phyloP scores from a whole-genome alignment of 2,113 vertebrate species.

The Sylvilagus bachmani region DNA sequence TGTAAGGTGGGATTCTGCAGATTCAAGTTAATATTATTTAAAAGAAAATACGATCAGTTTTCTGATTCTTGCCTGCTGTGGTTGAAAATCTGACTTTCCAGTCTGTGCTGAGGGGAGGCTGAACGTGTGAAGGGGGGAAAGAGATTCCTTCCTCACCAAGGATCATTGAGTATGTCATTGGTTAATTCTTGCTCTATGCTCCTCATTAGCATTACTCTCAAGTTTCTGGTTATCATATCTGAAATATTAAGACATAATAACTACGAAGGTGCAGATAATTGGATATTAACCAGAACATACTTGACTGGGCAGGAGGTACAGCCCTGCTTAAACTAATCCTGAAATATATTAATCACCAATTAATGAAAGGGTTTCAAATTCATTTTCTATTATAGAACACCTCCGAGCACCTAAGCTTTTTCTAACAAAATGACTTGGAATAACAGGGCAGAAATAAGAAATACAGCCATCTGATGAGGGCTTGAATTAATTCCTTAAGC shows the following conservation, averaged over 20 bases:
- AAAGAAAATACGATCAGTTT: neutral
- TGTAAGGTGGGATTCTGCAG: neutral
- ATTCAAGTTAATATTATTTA: neutral
- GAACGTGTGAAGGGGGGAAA: conserved; percentile 39
- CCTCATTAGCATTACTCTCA: conserved; percentile 94
- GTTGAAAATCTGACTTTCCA: conserved; percentile 35
- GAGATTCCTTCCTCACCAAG: conserved; percentile 83
- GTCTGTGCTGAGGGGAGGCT: conserved; percentile 42
- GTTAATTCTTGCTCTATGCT: conserved; percentile 90
- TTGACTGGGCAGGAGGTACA: conserved; percentile 97
- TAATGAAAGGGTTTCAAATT: conserved; percentile 94
- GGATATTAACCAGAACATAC: conserved; percentile 98
- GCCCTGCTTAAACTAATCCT: conserved; percentile 96
- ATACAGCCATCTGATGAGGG: conserved; percentile 74
- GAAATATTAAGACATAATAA: conserved; percentile 97
- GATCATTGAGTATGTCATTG: conserved; percentile 89
- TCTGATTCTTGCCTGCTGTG: neutral
- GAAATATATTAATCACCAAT: conserved; percentile 98
- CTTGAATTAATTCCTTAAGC: conserved; percentile 81
- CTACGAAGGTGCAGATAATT: conserved; percentile 96
- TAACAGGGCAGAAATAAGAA: conserved; percentile 87
- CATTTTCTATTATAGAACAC: conserved; percentile 93
- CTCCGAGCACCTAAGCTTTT: conserved; percentile 89
- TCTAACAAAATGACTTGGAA: conserved; percentile 91
- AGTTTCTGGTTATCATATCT: conserved; percentile 94